Base-by-base conservation (phyloP, 2,797 vertebrate genomes). In the Enteromius trimaculatus region DNA sequence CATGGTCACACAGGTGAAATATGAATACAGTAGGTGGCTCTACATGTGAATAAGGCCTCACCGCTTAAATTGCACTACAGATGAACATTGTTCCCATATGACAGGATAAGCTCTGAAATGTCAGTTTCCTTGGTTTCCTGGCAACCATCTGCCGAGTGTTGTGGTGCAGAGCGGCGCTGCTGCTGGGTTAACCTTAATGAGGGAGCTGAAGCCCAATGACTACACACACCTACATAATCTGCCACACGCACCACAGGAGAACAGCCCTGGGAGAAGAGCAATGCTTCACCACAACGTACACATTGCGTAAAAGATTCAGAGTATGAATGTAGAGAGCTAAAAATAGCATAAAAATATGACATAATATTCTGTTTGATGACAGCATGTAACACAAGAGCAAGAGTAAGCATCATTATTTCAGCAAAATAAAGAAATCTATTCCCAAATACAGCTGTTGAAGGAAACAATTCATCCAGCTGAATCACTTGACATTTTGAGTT, bases 81-180 rank as follows among this genome's bases (percentile, higher is more conserved):
- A 70, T 39, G 80, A 34, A 65, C 74, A 77, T 81, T 76, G 83
- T 81, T 87, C 77, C 53, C 77, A 83, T 71, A 77, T 76, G 78
- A 86, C 78, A 77, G 82, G 84, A 86, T 66, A 49, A 78, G 88
- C 79, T 87, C 66, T 71, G 75, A 88, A 88, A 86, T 89, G 84
- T 85, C 84, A 86, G 80, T 87, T 84, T 85, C 66, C 80, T 87
- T 85, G 83, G 65, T 81, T 86, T 86, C 86, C 83, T 81, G 79
- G 89, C 82, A 90, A 87, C 88, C 86, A 84, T 83, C 87, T 86
- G 80, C 85, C 77, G 58, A 88, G 82, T 70, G 72, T 77, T 68
- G 82, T 79, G 69, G 79, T 79, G 39, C 83, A 81, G 86, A 86
- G 69, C 29, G 51, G 44, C 34, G 31, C 78, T 82, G 86, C 76